Evolutionary conservation across 2,797 vertebrate genomes (phyloP).

Genomic region (Spinibarbus caldwelli): DNA sequence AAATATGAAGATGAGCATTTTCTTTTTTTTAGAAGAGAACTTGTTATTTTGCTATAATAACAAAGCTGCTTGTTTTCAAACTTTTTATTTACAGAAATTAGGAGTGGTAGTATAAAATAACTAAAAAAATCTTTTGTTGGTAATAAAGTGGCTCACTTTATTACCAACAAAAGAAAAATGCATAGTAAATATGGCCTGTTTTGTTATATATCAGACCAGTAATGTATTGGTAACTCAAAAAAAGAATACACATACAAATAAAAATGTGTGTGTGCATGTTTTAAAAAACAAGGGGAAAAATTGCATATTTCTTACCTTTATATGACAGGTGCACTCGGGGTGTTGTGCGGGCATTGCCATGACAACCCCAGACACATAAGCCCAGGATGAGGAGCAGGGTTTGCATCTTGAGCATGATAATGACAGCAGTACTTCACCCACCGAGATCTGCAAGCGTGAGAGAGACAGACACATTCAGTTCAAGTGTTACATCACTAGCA

Average conservation of each 20-base stretch:
- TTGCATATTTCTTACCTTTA: constrained; percentile 63
- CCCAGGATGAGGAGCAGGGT: constrained; percentile 64
- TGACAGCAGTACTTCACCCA: constrained; percentile 63
- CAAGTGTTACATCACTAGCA: constrained; percentile 31
- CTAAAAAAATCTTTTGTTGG: too few relatives aligned
- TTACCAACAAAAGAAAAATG: not conserved
- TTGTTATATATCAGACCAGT: not conserved
- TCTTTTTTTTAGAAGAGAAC: not conserved
- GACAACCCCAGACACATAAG: constrained; percentile 64
- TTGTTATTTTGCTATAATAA: not conserved
- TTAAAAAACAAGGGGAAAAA: not conserved
- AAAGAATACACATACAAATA: not conserved
- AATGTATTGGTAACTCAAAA: not conserved
- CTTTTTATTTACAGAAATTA: not conserved
- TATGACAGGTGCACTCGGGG: constrained; percentile 69
- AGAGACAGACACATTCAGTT: constrained; percentile 44
- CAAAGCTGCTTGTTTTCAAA: not conserved
- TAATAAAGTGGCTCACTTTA: not conserved
- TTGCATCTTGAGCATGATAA: constrained; percentile 63
- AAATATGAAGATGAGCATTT: not conserved
- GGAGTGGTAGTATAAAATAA: not conserved
- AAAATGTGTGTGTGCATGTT: not conserved
- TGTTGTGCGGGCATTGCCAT: constrained; percentile 64
- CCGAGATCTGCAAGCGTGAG: constrained; percentile 60
- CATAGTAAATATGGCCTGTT: not conserved